Evolutionary conservation across 2,797 vertebrate genomes (phyloP).

Genomic region (Melanotaenia parkinsoni): DNA sequence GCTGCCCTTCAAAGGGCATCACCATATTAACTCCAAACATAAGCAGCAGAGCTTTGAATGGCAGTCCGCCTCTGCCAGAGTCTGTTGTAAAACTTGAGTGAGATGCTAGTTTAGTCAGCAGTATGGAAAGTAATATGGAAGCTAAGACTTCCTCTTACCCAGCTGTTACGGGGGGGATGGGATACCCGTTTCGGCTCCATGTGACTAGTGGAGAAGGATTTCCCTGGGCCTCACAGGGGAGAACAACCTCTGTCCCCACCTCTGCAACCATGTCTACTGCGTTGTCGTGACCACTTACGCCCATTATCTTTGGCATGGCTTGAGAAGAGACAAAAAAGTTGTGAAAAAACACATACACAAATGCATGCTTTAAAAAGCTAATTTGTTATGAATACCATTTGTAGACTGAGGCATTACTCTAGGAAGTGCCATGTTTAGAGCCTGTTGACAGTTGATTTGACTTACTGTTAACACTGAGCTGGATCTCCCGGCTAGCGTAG

Average conservation of each 20-base stretch:
- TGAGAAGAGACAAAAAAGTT: conserved; percentile 19
- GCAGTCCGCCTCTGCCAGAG: conserved; percentile 40
- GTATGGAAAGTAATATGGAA: not conserved
- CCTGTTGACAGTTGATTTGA: conserved; percentile 28
- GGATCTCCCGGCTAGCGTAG: conserved; percentile 86
- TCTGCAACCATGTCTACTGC: conserved; percentile 79
- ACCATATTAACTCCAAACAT: conserved; percentile 44
- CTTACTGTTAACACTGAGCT: conserved; percentile 94
- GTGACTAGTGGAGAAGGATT: conserved; percentile 85
- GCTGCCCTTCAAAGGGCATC: conserved; percentile 51
- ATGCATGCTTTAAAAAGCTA: not conserved
- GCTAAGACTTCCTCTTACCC: conserved; percentile 81
- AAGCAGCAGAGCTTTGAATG: conserved; percentile 26
- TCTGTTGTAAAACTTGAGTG: conserved; percentile 41
- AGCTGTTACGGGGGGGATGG: conserved; percentile 77
- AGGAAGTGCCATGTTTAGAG: not conserved
- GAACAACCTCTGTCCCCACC: conserved; percentile 85
- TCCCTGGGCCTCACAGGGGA: conserved; percentile 89
- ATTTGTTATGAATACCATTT: not conserved
- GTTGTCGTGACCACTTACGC: conserved; percentile 58
- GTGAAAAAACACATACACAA: conserved; percentile 4
- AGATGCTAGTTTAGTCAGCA: conserved; percentile 30
- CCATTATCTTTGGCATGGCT: conserved; percentile 88
- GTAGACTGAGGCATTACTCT: not conserved
- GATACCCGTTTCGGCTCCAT: conserved; percentile 87